Evolutionary conservation across 1,140 invertebrate genomes (phyloP).

Genomic region (Chrysopa pallens): DNA sequence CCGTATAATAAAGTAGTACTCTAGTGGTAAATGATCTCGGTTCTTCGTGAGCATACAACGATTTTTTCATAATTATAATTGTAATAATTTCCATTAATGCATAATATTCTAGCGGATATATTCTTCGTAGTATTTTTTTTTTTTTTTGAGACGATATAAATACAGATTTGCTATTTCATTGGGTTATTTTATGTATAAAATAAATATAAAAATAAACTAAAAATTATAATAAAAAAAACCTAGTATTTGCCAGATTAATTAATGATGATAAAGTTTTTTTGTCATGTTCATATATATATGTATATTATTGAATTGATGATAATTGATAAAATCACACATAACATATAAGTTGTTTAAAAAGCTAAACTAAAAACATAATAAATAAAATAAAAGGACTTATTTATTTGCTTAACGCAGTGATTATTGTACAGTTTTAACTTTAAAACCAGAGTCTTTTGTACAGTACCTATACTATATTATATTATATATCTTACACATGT

Average conservation of each 20-base stretch:
- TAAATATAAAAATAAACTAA: not conserved
- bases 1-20: too few relatives aligned
- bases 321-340: not conserved
- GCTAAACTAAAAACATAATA: not conserved
- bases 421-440: constrained; percentile 20
- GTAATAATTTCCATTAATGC: not conserved
- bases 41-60: not conserved
- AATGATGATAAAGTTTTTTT: not conserved
- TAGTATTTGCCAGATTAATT: too few relatives aligned
- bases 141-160: not conserved
- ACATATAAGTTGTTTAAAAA: too few relatives aligned
- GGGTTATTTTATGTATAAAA: constrained; percentile 7
- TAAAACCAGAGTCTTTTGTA: constrained; percentile 16
- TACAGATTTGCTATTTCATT: not conserved
- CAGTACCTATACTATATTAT: constrained; percentile 12
- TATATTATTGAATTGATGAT: too few relatives aligned
- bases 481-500: constrained; percentile 13
- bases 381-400: constrained; percentile 16
- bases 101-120: not conserved
- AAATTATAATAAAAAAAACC: too few relatives aligned
- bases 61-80: not conserved
- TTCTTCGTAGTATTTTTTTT: too few relatives aligned
- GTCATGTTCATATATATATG: constrained; percentile 12
- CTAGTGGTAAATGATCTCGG: not conserved
- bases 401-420: constrained; percentile 21